Evolutionary conservation across 1,140 invertebrate species (phyloP).

Genomic region (Caerostris extrusa): DNA sequence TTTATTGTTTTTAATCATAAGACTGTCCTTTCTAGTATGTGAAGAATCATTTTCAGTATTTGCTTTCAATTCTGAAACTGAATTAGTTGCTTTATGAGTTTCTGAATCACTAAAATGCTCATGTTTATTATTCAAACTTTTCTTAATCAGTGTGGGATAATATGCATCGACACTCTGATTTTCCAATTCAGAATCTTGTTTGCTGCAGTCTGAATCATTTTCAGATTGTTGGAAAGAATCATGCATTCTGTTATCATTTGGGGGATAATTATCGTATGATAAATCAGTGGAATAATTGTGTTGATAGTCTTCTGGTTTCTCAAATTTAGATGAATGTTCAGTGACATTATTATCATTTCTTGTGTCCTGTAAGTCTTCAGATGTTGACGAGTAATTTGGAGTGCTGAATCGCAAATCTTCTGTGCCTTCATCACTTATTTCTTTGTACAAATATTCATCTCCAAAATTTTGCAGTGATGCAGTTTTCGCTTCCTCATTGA

Average conservation of each 20-base stretch:
- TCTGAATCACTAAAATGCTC: background rate
- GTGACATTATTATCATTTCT: background rate
- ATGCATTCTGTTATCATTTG: background rate
- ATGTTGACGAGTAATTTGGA: background rate
- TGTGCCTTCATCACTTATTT: background rate
- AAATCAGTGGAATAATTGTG: background rate
- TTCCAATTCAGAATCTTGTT: background rate
- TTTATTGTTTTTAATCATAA: background rate
- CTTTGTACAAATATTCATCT: background rate
- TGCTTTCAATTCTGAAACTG: background rate
- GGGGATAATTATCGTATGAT: background rate
- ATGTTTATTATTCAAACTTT: background rate
- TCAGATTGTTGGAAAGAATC: background rate
- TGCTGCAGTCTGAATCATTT: no score
- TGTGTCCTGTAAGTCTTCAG: background rate
- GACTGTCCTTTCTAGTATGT: background rate
- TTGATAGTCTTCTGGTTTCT: background rate
- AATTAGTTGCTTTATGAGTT: background rate
- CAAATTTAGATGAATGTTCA: background rate
- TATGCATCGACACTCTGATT: background rate
- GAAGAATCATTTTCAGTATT: background rate
- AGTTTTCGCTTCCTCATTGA: background rate
- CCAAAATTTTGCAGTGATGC: background rate
- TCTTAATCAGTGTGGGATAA: background rate
- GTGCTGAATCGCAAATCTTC: background rate